phyloP scores from a whole-genome alignment of 2,113 vertebrate species.

The Cinclus cinclus region DNA sequence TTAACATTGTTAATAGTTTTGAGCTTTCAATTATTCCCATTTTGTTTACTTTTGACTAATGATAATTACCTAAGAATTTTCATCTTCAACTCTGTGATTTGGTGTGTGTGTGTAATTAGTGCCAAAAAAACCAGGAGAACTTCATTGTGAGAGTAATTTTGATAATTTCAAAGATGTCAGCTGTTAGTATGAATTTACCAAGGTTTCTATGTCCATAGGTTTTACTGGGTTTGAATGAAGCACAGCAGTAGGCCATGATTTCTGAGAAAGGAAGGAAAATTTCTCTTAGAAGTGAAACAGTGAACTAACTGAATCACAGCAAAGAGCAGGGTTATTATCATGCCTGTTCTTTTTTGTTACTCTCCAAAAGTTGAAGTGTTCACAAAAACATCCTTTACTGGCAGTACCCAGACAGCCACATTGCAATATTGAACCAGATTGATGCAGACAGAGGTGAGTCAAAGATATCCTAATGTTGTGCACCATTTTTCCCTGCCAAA shows the following conservation, averaged over 20 bases:
- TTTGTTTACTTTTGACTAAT: not conserved
- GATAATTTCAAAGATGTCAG: conserved; percentile 38
- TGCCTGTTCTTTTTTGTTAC: not conserved
- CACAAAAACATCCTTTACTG: not conserved
- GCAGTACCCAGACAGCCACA: not conserved
- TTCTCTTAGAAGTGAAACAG: not conserved
- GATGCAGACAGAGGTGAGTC: not conserved
- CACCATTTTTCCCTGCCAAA: not conserved
- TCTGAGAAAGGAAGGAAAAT: not conserved
- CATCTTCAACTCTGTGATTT: not conserved
- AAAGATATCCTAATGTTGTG: not conserved
- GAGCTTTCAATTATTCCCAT: not conserved
- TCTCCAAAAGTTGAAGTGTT: not conserved
- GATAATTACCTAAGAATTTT: not conserved
- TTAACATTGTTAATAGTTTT: not conserved
- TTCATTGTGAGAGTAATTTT: conserved; percentile 37
- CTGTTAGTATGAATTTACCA: conserved; percentile 1
- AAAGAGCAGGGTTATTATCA: not conserved
- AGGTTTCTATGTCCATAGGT: conserved; percentile 24
- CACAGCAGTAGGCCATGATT: not conserved
- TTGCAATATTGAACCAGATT: not conserved
- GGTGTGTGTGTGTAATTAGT: not conserved
- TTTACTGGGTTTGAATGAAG: conserved; percentile 29
- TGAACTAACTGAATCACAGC: not conserved
- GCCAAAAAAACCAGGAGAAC: not conserved